Evolutionary conservation across 2,888 invertebrate genomes (phyloP).

Genomic region (Omphaloscelis lunosa): DNA sequence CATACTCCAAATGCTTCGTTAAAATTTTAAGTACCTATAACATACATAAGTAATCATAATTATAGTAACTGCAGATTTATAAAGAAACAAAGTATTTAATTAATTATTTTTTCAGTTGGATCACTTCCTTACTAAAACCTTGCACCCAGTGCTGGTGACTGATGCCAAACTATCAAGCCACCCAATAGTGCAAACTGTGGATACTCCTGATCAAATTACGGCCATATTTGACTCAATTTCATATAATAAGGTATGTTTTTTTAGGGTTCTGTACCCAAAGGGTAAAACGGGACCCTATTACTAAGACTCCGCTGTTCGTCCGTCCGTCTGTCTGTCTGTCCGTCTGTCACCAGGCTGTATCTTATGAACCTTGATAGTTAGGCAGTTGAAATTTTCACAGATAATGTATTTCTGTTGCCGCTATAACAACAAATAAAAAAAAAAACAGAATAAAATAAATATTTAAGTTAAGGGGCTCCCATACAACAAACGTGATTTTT

Average conservation of each 20-base stretch:
- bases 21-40: not conserved
- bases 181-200: conserved; percentile 96
- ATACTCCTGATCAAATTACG: conserved; percentile 97
- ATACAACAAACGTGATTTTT: too few species aligned
- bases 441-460: too few species aligned
- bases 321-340: too few species aligned
- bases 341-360: too few species aligned
- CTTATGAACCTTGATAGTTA: too few species aligned
- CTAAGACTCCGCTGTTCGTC: too few species aligned
- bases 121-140: conserved; percentile 93
- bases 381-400: too few species aligned
- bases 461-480: too few species aligned
- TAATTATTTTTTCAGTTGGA: conserved; percentile 91
- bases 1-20: not conserved
- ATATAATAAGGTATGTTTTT: conserved; percentile 94
- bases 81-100: not conserved
- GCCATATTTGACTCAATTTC: conserved; percentile 97
- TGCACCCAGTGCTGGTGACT: conserved; percentile 93
- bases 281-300: too few species aligned
- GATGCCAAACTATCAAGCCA: conserved; percentile 96
- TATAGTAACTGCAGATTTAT: not conserved
- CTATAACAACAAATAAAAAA: too few species aligned
- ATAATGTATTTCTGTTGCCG: too few species aligned
- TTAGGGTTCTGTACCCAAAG: too few species aligned
- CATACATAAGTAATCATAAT: not conserved